Conservation (phyloP, 1,140 invertebrate species). For the Sminthurinus signatus region DNA sequence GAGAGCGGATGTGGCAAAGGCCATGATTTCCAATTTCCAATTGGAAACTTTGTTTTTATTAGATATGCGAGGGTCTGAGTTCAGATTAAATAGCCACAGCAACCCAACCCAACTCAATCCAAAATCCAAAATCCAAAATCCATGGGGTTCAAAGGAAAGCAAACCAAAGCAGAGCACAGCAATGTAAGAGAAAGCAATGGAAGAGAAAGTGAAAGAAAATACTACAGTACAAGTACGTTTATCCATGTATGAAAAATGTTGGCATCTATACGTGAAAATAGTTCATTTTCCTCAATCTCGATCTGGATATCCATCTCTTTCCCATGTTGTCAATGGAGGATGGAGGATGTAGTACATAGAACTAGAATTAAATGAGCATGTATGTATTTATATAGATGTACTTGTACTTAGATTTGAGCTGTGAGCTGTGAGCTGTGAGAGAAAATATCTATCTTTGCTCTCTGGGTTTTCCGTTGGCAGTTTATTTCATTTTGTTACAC, state of each 20-base stretch:
- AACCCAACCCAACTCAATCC: too few species aligned
- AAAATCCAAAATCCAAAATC: too few species aligned
- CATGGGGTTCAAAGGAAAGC: too few species aligned
- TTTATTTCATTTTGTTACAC: constrained; percentile 8
- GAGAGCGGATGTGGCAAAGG: background rate
- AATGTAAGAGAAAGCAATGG: too few species aligned
- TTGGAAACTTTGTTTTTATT: too few species aligned
- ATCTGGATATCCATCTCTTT: background rate
- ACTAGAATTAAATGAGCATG: background rate
- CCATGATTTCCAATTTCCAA: background rate
- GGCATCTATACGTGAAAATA: too few species aligned
- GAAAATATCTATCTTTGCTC: background rate
- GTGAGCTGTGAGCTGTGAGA: background rate
- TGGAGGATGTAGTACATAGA: background rate
- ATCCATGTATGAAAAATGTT: too few species aligned
- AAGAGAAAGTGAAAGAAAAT: too few species aligned
- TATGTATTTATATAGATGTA: background rate
- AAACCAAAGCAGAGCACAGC: too few species aligned
- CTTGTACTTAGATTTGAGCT: background rate
- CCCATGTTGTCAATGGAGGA: background rate
- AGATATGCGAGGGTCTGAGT: too few species aligned
- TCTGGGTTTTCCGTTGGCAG: background rate
- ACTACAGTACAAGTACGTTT: too few species aligned
- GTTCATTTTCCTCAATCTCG: background rate
- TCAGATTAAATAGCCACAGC: too few species aligned